phyloP scores from a whole-genome alignment of 2,113 vertebrate species.

The Lycocorax pyrrhopterus region DNA sequence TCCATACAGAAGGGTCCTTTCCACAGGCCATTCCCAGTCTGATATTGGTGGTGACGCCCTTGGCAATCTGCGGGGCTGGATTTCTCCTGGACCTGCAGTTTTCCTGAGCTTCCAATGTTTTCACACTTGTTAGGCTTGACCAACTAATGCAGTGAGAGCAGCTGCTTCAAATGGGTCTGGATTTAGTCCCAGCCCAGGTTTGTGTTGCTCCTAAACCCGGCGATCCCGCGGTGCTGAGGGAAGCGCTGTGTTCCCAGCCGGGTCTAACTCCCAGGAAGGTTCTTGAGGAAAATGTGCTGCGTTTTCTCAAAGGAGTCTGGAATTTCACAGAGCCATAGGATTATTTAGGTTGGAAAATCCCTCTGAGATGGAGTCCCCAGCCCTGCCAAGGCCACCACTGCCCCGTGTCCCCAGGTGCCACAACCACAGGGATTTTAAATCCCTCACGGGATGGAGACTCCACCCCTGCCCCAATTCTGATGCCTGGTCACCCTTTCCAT shows the following conservation, averaged over 20 bases:
- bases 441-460: neutral
- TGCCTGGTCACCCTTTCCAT: neutral
- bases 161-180: neutral
- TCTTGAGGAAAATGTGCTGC: neutral
- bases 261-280: neutral
- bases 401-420: neutral
- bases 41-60: neutral
- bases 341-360: neutral
- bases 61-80: slow-evolving; percentile 55
- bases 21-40: neutral
- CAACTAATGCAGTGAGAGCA: neutral
- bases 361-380: neutral
- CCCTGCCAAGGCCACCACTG: neutral
- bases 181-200: neutral
- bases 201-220: neutral
- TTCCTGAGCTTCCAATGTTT: slow-evolving; percentile 37
- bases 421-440: neutral
- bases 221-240: neutral
- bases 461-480: neutral
- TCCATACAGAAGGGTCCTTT: slow-evolving; percentile 31
- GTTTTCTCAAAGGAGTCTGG: neutral
- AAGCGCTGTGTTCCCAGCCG: no score
- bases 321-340: neutral
- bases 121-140: slow-evolving; percentile 39
- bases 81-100: slow-evolving; percentile 66